Conservation (phyloP, 2,797 vertebrate species). For the Podargus strigoides region DNA sequence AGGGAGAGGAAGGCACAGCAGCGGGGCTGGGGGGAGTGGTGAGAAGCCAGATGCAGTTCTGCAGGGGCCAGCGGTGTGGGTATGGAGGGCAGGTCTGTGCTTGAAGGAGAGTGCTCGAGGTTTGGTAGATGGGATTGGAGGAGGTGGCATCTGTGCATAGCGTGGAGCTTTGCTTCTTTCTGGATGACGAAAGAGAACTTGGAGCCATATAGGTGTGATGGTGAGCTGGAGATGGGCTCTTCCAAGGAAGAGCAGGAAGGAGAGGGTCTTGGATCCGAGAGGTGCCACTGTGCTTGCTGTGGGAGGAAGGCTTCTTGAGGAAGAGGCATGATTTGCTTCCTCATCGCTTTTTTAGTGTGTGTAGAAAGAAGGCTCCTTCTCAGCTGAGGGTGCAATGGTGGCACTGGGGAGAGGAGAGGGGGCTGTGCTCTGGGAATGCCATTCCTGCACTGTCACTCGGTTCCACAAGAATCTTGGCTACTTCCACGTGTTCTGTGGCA, state of each 20-base stretch:
- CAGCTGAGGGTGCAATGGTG: not conserved
- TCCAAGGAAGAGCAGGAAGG: not conserved
- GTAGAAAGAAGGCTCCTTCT: not conserved
- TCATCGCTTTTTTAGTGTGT: fast-evolving
- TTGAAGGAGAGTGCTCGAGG: not conserved
- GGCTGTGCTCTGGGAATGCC: fast-evolving
- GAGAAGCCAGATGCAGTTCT: not conserved
- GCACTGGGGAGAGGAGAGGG: not conserved
- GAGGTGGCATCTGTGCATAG: not conserved
- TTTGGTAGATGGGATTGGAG: not conserved
- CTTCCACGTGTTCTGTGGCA: not conserved
- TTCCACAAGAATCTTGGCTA: fast-evolving
- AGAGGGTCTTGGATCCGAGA: fast-evolving
- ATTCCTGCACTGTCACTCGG: fast-evolving
- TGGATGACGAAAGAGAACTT: not conserved
- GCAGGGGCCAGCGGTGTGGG: not conserved
- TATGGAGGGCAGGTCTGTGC: not conserved
- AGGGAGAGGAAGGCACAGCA: no score
- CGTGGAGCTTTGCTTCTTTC: not conserved
- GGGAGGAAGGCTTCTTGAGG: not conserved
- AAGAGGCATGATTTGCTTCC: not conserved
- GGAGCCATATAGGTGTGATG: fast-evolving
- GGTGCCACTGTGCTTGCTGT: fast-evolving
- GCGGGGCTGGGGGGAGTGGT: not conserved
- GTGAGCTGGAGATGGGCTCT: not conserved